Conservation (phyloP, 1,140 invertebrate species). For the Homalodisca vitripennis region DNA sequence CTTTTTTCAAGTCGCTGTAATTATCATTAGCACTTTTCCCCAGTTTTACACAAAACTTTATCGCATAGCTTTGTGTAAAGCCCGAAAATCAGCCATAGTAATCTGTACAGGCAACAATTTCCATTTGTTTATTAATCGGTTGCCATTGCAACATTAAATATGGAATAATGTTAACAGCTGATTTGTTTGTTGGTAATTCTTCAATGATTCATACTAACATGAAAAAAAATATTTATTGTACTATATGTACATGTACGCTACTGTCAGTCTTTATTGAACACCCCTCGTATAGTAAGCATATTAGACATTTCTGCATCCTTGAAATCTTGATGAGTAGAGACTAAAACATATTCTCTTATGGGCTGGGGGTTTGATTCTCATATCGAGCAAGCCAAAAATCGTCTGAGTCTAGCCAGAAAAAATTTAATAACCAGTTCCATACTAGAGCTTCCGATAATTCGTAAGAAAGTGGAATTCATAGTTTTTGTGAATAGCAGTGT, state of each 20-base stretch:
- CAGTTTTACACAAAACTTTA: conserved; percentile 35
- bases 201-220: conserved; percentile 17
- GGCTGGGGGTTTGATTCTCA: too few species aligned
- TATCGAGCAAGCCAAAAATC: too few species aligned
- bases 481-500: too few species aligned
- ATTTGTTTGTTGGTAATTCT: conserved; percentile 15
- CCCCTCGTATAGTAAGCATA: conserved; percentile 14
- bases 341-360: too few species aligned
- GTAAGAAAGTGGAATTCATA: too few species aligned
- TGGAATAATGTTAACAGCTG: conserved; percentile 17
- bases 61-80: conserved; percentile 29
- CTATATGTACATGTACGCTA: conserved; percentile 13
- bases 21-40: conserved; percentile 29
- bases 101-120: conserved; percentile 6
- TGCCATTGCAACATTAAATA: conserved; percentile 7
- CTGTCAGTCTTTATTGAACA: conserved; percentile 25
- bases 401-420: too few species aligned
- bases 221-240: conserved; percentile 11
- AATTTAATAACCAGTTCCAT: too few species aligned
- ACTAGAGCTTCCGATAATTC: too few species aligned
- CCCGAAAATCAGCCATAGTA: conserved; percentile 24
- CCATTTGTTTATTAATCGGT: conserved; percentile 4
- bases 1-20: conserved; percentile 20
- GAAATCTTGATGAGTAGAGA: too few species aligned
- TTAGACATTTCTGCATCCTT: too few species aligned